Evolutionary conservation across 2,113 vertebrate genomes (phyloP).

Genomic region (Laticauda colubrina): DNA sequence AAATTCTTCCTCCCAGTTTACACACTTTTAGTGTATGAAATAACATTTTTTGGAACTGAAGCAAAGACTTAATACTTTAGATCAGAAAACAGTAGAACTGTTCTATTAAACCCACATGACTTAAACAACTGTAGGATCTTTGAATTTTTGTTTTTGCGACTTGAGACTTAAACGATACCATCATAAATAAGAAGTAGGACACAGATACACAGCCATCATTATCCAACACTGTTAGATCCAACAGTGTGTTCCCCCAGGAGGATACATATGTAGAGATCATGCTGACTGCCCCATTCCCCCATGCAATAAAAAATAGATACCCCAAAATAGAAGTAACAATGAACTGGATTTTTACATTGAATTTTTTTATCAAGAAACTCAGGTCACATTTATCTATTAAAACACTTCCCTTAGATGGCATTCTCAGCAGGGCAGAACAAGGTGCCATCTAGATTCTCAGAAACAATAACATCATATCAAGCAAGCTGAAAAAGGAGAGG

Average conservation of each 20-base stretch:
- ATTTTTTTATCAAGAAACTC: background rate
- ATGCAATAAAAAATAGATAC: background rate
- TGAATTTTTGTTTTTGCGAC: background rate
- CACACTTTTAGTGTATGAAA: background rate
- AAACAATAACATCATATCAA: background rate
- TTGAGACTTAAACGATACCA: background rate
- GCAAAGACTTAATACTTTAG: background rate
- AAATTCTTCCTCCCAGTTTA: background rate
- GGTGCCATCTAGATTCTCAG: background rate
- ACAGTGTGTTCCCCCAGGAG: background rate
- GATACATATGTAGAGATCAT: background rate
- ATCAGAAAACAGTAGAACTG: background rate
- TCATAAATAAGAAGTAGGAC: background rate
- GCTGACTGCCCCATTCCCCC: accelerated
- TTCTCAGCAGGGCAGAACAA: background rate
- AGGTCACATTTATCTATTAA: background rate
- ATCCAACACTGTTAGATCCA: background rate
- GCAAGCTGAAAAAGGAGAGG: background rate
- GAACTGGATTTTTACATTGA: background rate
- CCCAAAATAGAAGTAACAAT: background rate
- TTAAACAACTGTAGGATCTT: background rate
- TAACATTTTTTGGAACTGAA: background rate
- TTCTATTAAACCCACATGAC: background rate
- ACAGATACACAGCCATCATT: background rate
- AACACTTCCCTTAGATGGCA: background rate